Conservation (phyloP, 2,797 vertebrate species). For the Taenioides sp. region DNA sequence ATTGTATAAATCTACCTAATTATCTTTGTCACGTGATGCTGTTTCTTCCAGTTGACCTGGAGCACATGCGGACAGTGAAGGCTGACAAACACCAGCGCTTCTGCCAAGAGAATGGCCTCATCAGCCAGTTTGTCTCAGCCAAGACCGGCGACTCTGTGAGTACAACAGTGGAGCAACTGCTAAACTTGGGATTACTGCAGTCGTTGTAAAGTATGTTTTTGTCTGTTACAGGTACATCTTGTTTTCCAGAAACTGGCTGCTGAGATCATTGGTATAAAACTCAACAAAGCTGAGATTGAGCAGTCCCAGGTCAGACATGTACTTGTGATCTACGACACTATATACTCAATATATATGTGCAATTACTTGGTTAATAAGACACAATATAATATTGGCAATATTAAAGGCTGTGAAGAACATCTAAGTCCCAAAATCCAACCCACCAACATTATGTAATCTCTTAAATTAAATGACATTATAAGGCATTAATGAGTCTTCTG, state of each 20-base stretch:
- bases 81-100: constrained; percentile 93
- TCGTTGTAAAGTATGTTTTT: neutral
- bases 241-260: constrained; percentile 98
- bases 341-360: neutral
- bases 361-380: neutral
- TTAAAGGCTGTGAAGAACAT: neutral
- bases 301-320: constrained; percentile 91
- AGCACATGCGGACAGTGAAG: constrained; percentile 97
- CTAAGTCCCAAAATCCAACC: neutral
- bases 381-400: neutral
- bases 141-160: constrained; percentile 97
- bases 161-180: constrained; percentile 27
- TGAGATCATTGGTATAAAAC: constrained; percentile 95
- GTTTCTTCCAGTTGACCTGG: constrained; percentile 90
- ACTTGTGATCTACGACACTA: neutral
- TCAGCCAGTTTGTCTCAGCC: constrained; percentile 96
- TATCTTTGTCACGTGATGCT: constrained; percentile 45
- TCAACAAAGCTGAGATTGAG: constrained; percentile 98
- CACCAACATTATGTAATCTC: neutral
- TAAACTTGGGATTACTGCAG: neutral
- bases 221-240: constrained; percentile 85
- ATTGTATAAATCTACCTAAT: constrained; percentile 47
- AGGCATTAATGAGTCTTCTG: neutral
- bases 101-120: constrained; percentile 93
- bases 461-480: neutral